These are phyloP conservation scores for Agrochola litura DNA, from an alignment of 2,888 invertebrate genomes.

Conservation along the genomic window DNA sequence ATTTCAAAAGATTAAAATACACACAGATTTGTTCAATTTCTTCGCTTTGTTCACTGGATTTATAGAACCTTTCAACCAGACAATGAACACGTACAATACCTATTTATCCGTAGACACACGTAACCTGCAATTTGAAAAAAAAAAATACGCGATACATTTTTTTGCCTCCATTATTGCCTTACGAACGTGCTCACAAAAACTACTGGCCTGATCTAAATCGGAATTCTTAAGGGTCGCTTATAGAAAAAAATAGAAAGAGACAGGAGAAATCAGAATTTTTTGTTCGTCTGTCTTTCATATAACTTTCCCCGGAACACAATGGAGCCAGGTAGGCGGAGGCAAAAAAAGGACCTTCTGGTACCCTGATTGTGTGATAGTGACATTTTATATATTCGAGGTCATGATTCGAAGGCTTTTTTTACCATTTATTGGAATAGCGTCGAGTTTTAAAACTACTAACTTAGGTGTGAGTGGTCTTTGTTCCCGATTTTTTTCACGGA, in stretches of 20 bases:
- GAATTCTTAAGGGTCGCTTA: slow-evolving; percentile 80
- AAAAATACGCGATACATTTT: slow-evolving; percentile 77
- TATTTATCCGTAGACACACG: slow-evolving; percentile 79
- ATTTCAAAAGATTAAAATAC: slow-evolving; percentile 65
- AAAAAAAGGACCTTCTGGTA: slow-evolving; percentile 78
- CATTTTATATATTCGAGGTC: slow-evolving; percentile 84
- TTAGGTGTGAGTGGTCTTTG: slow-evolving; percentile 55
- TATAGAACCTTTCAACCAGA: slow-evolving; percentile 71
- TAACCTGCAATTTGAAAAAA: slow-evolving; percentile 82
- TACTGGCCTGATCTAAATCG: slow-evolving; percentile 82
- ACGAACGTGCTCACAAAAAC: slow-evolving; percentile 83
- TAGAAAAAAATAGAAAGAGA: slow-evolving; percentile 77
- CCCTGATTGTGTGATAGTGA: slow-evolving; percentile 84
- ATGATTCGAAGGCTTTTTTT: slow-evolving; percentile 68
- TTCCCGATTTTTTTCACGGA: slow-evolving; percentile 52
- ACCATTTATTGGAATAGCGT: slow-evolving; percentile 54
- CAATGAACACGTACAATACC: slow-evolving; percentile 75
- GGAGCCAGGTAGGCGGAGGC: slow-evolving; percentile 82
- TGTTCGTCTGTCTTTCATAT: slow-evolving; percentile 84
- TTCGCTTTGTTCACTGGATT: slow-evolving; percentile 54
- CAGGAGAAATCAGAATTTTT: slow-evolving; percentile 84
- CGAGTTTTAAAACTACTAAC: slow-evolving; percentile 56
- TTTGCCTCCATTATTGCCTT: slow-evolving; percentile 68
- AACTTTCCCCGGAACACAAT: slow-evolving; percentile 87
- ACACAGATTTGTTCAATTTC: slow-evolving; percentile 69